These are phyloP conservation scores for Ooceraea biroi DNA, from an alignment of 1,140 invertebrate genomes.

Conservation along the genomic window DNA sequence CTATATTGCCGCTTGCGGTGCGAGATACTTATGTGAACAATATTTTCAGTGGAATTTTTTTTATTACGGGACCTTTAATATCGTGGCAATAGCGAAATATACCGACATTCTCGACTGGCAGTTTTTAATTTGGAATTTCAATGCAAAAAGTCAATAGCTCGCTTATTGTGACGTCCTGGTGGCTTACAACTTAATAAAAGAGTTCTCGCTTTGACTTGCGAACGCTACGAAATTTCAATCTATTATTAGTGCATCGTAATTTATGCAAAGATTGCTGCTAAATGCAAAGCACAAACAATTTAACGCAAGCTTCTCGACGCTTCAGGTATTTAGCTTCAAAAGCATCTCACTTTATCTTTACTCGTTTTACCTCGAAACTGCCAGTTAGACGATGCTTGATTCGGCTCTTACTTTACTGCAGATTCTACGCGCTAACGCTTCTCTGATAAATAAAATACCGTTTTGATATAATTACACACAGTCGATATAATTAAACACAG, in stretches of 20 bases:
- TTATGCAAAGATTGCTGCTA: constrained; percentile 16
- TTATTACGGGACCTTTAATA: too few relatives aligned
- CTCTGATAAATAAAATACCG: not conserved
- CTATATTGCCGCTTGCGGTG: too few relatives aligned
- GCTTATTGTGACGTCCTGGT: not conserved
- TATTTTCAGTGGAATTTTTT: too few relatives aligned
- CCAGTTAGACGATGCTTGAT: constrained; percentile 24
- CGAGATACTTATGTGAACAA: too few relatives aligned
- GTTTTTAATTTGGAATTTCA: not conserved
- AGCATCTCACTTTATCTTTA: constrained; percentile 11
- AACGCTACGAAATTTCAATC: not conserved
- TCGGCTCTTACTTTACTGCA: constrained; percentile 19
- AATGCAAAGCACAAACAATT: constrained; percentile 12
- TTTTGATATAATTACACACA: constrained; percentile 12
- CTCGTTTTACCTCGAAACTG: constrained; percentile 42
- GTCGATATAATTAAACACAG: not conserved
- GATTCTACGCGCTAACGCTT: constrained; percentile 25
- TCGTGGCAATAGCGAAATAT: too few relatives aligned
- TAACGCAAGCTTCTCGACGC: not conserved
- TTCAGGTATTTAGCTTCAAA: constrained; percentile 27
- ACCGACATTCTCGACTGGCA: too few relatives aligned
- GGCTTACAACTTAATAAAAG: not conserved
- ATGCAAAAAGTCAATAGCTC: not conserved
- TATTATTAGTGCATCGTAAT: not conserved
- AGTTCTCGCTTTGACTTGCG: not conserved